Base-by-base conservation (phyloP, 2,797 vertebrate species). In the Sparidentex hasta region DNA sequence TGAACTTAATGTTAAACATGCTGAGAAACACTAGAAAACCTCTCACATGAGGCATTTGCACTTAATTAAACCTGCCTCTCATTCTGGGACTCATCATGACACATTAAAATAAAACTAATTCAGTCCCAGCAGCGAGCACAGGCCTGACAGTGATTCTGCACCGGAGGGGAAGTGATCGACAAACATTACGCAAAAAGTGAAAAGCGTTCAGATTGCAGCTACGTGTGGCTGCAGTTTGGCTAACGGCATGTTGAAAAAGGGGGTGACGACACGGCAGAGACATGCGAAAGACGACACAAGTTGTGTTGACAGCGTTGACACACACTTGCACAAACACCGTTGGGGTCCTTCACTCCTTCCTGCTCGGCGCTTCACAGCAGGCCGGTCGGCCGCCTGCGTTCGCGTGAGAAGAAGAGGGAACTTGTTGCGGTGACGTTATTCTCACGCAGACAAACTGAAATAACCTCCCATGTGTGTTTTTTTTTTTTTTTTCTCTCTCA, bases 351-450 rank as follows among this genome's bases (percentile, higher is more conserved):
- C 29, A 2, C 48, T 27, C 23, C 64, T 89, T 88, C 83, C 79
- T 87, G 57, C 66, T 65, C 17, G 2, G 27, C 51, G 25, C 69
- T 33, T 47, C 52, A 65, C 66, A 82, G 82, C 86, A 94, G 89
- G 83, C 57, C 4, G 82, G 73, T 71, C 63, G n/a, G 56, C 76
- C 25, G 71, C 64, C 70, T 76, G 50, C 80, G 71, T 90, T 88
- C 51, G 93, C 94, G 94, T 95, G 95, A 87, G 87, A 95, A 92
- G 71, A 94, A 95, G 62, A 57, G 66, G 94, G 94, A 95, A 95
- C 74, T 91, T 0, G 48, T 38, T 21, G 57, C 1, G 5, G 81
- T 95, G 94, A 95, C 90, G 91, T 93, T 79, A 88, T 81, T 84
- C 88, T 88, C 91, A 90, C 81, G 75, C 86, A 88, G 88, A 83